A percentile compares a stretch with the other conserved stretches of the same genome.
Conservation (phyloP, 2,888 invertebrate species). For the Drosophila recens region DNA sequence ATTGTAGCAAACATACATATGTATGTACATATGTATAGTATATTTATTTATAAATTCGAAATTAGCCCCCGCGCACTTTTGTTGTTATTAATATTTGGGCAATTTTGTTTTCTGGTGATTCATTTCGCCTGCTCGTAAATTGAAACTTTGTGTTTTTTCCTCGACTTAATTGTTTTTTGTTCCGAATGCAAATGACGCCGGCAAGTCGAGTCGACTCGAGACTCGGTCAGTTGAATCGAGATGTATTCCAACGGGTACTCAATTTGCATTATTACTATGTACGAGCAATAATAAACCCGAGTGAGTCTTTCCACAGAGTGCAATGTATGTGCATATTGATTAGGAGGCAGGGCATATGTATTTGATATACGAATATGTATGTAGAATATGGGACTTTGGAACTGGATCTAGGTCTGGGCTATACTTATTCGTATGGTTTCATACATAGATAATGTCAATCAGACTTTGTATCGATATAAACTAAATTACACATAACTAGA, state of each 20-base stretch:
- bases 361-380: conserved; percentile 13
- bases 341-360: conserved; percentile 33
- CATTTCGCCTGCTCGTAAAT: conserved; percentile 19
- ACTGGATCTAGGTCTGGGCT: conserved; percentile 48
- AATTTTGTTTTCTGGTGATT: conserved; percentile 33
- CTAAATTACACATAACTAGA: neutral
- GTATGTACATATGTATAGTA: neutral
- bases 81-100: conserved; percentile 6
- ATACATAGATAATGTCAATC: conserved; percentile 19
- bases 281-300: conserved; percentile 51
- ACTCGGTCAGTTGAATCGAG: conserved; percentile 17
- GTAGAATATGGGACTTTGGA: conserved; percentile 1
- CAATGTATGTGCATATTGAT: conserved; percentile 73
- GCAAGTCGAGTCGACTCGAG: conserved; percentile 6
- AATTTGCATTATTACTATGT: conserved; percentile 47
- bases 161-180: conserved; percentile 12
- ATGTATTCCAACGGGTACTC: conserved; percentile 28
- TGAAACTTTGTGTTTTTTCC: conserved; percentile 28
- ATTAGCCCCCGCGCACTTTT: conserved; percentile 14
- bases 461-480: conserved; percentile 14
- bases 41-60: conserved; percentile 7
- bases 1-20: neutral
- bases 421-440: neutral
- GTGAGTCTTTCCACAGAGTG: conserved; percentile 40
- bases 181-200: conserved; percentile 38